A percentile compares a stretch with the other conserved stretches of the same genome.
Conservation (phyloP, 2,797 vertebrate genomes). For the Pseudochromis fuscus region DNA sequence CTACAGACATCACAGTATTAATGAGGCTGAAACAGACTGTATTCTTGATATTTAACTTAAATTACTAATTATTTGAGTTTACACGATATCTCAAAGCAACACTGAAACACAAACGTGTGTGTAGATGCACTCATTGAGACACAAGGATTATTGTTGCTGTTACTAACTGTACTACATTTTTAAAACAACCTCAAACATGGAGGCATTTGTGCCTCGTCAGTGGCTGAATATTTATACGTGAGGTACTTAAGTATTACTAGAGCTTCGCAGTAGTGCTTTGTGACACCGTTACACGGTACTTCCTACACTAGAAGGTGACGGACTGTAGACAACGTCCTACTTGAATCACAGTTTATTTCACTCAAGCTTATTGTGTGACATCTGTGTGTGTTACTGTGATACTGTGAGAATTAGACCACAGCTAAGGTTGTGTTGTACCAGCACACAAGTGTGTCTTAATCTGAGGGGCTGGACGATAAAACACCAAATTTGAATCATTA, state of each 20-base stretch:
- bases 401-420: constrained; percentile 43
- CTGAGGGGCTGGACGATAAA: constrained; percentile 44
- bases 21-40: no score
- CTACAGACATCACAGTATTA: no score
- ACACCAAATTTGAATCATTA: not conserved
- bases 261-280: constrained; percentile 46
- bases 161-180: no score
- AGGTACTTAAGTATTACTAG: constrained; percentile 27
- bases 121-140: no score
- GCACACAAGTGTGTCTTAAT: constrained; percentile 45
- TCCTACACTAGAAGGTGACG: constrained; percentile 12
- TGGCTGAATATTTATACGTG: constrained; percentile 13
- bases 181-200: constrained; percentile 6
- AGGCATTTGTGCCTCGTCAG: not conserved
- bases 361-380: constrained; percentile 4
- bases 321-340: constrained; percentile 4
- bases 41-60: no score
- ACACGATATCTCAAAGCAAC: no score
- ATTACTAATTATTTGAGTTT: no score
- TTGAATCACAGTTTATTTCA: constrained; percentile 37
- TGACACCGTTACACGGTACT: constrained; percentile 48
- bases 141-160: no score
- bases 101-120: no score
- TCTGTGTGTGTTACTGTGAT: constrained; percentile 40
- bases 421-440: constrained; percentile 45